Base-by-base conservation (phyloP, 2,797 vertebrate species). In the Poliocrania exsul region DNA sequence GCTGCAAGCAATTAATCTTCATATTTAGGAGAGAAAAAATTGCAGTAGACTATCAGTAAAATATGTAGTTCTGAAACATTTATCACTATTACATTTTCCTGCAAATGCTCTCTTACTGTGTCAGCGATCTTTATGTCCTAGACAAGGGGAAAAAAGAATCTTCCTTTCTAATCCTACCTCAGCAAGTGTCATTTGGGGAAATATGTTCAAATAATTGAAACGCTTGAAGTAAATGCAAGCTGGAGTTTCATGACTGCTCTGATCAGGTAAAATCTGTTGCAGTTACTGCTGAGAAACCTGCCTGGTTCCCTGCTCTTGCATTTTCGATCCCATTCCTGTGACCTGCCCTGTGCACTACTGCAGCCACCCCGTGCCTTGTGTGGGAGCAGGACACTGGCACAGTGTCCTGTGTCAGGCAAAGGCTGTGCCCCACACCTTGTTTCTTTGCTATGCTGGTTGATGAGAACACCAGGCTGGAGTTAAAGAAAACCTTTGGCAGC, bases 1-100 rank as follows among this genome's bases (percentile, higher is more conserved):
- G 19, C 81, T 85, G 37, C 65, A 67, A 88, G 53, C 50, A 87
- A 83, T 93, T 92, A 62, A 87, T 95, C 61, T 77, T 85, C 37
- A n/a, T 6, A 5, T 54, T 33, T 13, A 65, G 54, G 46, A 74
- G 60, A 69, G 53, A 56, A 88, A 85, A 90, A 93, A 33, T 18
- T 69, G 44, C 69, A 75, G 20, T 47, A 56, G 47, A 58, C 50
- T 86, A 54, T 87, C 69, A 72, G 61, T 86, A 81, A 94, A 95
- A 78, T 65, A 82, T 2, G 28, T 72, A 51, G 44, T 88, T 96
- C 69, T 93, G 79, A 91, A 93, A 58, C 2, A 1, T 75, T 71
- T 78, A 51, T 61, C 1, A 0, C 81, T 37, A 5, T 56, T 10
- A 4, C 1, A 0, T 78, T 88, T 91, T 62, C 50, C 46, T 73